Percentiles rank a stretch among this genome's conserved stretches.
These are phyloP conservation scores for Thymallus thymallus DNA, from an alignment of 2,113 vertebrate genomes.

Conservation along the genomic window DNA sequence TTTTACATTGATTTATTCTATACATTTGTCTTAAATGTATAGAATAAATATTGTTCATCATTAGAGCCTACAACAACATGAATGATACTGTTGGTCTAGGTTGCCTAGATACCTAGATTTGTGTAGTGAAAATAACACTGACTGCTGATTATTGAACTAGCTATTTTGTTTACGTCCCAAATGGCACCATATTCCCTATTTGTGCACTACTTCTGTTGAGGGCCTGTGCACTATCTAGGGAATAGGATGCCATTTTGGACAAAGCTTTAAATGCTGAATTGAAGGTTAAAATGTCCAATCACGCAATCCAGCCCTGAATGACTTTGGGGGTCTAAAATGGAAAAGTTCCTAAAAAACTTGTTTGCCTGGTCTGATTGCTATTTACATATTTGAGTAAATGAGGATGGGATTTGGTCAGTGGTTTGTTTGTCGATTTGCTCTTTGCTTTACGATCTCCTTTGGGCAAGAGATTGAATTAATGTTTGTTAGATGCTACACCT, in stretches of 20 bases:
- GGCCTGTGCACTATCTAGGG: no score
- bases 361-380: conserved; percentile 71
- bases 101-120: conserved; percentile 6
- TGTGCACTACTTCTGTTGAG: no score
- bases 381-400: conserved; percentile 78
- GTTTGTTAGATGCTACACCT: conserved; percentile 74
- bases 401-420: conserved; percentile 64
- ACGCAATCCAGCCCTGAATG: conserved; percentile 42
- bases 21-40: no score
- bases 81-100: background rate
- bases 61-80: background rate
- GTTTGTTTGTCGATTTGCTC: conserved; percentile 78
- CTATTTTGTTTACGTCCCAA: background rate
- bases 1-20: background rate
- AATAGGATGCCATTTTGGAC: conserved; percentile 5
- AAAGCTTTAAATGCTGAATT: conserved; percentile 30
- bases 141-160: conserved; percentile 22
- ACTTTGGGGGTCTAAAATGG: conserved; percentile 65
- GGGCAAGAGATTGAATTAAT: conserved; percentile 78
- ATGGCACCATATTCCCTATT: conserved; percentile 6
- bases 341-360: conserved; percentile 60
- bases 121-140: conserved; percentile 26
- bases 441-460: conserved; percentile 76
- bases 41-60: background rate
- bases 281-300: conserved; percentile 45